These are phyloP conservation scores for Eospalax fontanierii DNA, from an alignment of 2,797 vertebrate genomes.

Conservation along the genomic window DNA sequence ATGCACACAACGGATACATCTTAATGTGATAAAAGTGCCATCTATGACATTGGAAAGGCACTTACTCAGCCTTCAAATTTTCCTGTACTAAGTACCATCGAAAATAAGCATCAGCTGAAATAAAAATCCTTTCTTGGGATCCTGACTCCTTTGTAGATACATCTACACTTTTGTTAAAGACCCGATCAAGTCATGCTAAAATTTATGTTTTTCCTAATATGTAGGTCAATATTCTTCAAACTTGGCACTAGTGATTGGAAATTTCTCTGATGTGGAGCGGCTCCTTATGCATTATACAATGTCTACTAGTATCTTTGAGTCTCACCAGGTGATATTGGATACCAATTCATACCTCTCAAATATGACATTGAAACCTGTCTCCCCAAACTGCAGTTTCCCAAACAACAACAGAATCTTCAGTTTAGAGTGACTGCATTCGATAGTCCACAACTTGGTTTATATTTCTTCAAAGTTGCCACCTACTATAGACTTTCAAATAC, in stretches of 20 bases:
- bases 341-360: not conserved
- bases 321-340: not conserved
- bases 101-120: slow-evolving; percentile 39
- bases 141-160: not conserved
- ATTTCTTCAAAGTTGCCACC: not conserved
- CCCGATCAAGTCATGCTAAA: not conserved
- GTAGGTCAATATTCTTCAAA: not conserved
- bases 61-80: not conserved
- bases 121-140: slow-evolving; percentile 7
- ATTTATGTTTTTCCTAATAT: not conserved
- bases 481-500: not conserved
- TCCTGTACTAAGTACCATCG: not conserved
- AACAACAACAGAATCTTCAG: not conserved
- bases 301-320: not conserved
- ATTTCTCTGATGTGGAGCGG: not conserved
- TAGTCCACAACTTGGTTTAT: not conserved
- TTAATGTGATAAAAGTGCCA: not conserved
- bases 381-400: not conserved
- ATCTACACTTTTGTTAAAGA: not conserved
- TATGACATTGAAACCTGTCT: not conserved
- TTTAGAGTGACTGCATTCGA: slow-evolving; percentile 4
- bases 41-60: not conserved
- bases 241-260: not conserved
- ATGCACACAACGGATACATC: not conserved
- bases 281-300: not conserved